Evolutionary conservation across 1,140 invertebrate genomes (phyloP).

Genomic region (Portunus trituberculatus): DNA sequence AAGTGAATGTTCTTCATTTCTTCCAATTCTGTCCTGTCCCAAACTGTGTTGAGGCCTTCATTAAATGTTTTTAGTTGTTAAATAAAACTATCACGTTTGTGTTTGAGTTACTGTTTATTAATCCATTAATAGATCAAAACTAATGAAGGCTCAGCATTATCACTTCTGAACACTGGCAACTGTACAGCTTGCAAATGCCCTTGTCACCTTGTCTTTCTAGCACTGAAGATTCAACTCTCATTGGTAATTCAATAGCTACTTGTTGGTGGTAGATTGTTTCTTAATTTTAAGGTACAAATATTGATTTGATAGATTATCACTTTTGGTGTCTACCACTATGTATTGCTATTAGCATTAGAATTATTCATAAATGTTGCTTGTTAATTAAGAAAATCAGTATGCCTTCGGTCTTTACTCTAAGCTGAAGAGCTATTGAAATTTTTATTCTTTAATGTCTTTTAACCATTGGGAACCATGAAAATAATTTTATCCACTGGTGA

Average conservation of each 20-base stretch:
- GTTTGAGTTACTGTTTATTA: background rate
- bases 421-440: background rate
- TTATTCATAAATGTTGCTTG: constrained; percentile 4
- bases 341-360: constrained; percentile 10
- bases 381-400: background rate
- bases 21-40: constrained; percentile 59
- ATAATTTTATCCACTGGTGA: background rate
- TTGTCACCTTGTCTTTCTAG: constrained; percentile 25
- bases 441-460: background rate
- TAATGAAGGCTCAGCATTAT: constrained; percentile 35
- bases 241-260: background rate
- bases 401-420: background rate
- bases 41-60: background rate
- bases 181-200: constrained; percentile 37
- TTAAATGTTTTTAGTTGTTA: background rate
- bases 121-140: background rate
- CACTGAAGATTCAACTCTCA: constrained; percentile 55
- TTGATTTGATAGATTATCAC: background rate
- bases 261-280: background rate
- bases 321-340: background rate
- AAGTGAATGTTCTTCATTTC: constrained; percentile 73
- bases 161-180: constrained; percentile 15
- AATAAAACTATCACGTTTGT: background rate
- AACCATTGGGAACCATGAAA: background rate
- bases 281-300: background rate